A percentile compares a stretch with the other conserved stretches of the same genome.
Evolutionary conservation across 2,113 vertebrate genomes (phyloP).

Genomic region (Oncorhynchus tshawytscha): DNA sequence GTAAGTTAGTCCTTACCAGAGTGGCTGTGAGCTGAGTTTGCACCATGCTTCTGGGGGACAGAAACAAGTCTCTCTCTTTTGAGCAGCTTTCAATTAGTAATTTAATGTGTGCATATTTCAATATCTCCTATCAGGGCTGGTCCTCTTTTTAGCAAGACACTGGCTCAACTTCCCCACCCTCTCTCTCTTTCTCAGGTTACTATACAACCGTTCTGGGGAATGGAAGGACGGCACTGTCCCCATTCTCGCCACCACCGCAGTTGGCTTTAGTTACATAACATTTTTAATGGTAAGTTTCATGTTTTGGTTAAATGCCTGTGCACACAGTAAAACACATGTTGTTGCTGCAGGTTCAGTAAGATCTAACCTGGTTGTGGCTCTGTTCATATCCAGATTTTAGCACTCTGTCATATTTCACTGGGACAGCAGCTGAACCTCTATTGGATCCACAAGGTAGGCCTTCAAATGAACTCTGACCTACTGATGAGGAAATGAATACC

Average conservation of each 20-base stretch:
- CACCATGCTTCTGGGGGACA: too few relatives aligned
- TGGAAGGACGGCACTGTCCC: slow-evolving; percentile 94
- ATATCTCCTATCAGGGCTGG: too few relatives aligned
- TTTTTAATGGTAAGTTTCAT: slow-evolving; percentile 75
- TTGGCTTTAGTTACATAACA: slow-evolving; percentile 86
- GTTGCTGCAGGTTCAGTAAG: background rate
- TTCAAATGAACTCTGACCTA: background rate
- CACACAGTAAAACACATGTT: background rate
- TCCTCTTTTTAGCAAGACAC: too few relatives aligned
- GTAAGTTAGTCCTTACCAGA: background rate
- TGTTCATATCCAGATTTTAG: slow-evolving; percentile 79
- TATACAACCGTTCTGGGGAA: slow-evolving; percentile 88
- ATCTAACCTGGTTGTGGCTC: background rate
- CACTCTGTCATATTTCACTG: slow-evolving; percentile 89
- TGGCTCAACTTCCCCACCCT: background rate
- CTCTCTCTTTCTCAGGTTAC: slow-evolving; percentile 75
- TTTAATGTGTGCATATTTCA: too few relatives aligned
- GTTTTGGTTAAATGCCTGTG: background rate
- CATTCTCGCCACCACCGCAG: slow-evolving; percentile 82
- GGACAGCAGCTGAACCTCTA: slow-evolving; percentile 96
- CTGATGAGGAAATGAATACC: background rate
- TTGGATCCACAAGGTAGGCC: slow-evolving; percentile 94
- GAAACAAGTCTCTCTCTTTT: too few relatives aligned
- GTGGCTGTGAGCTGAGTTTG: too few relatives aligned
- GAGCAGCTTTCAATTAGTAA: too few relatives aligned